Percentiles rank a stretch among this genome's conserved stretches.
Conservation (phyloP, 2,797 vertebrate genomes). For the Petrocephalus sullivani region DNA sequence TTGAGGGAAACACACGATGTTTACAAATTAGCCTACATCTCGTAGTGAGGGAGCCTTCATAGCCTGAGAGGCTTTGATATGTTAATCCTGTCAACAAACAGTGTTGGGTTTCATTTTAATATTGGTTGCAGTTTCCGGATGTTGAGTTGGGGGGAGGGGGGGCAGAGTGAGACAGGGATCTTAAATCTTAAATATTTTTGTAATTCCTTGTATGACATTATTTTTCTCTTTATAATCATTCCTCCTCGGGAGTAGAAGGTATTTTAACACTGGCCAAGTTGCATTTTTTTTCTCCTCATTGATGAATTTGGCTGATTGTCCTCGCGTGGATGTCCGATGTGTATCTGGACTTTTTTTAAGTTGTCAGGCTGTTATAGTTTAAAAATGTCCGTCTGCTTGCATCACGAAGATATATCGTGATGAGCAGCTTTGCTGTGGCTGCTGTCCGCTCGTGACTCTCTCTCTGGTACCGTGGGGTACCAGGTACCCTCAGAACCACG, state of each 20-base stretch:
- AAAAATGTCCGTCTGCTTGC: neutral
- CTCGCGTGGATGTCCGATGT: neutral
- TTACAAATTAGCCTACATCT: constrained; percentile 66
- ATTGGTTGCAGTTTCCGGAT: neutral
- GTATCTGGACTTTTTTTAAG: neutral
- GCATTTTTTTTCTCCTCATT: neutral
- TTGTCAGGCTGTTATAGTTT: neutral
- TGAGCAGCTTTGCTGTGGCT: neutral
- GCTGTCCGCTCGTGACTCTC: neutral
- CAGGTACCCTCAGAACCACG: neutral
- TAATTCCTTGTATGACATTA: constrained; percentile 16
- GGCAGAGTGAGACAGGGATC: neutral
- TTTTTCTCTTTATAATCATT: constrained; percentile 9
- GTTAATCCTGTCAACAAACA: neutral
- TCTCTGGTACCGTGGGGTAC: neutral
- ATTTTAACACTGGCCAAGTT: neutral
- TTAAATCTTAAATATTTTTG: constrained; percentile 18
- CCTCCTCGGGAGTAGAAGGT: neutral
- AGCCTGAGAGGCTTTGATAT: neutral
- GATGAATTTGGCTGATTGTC: neutral
- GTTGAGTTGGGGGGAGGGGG: neutral
- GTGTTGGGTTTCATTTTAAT: constrained; percentile 10
- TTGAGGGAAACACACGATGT: constrained; percentile 49
- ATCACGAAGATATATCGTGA: neutral
- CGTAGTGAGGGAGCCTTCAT: constrained; percentile 42